Evolutionary conservation across 2,797 vertebrate species (phyloP).

Genomic region (Pseudopleuronectes americanus): DNA sequence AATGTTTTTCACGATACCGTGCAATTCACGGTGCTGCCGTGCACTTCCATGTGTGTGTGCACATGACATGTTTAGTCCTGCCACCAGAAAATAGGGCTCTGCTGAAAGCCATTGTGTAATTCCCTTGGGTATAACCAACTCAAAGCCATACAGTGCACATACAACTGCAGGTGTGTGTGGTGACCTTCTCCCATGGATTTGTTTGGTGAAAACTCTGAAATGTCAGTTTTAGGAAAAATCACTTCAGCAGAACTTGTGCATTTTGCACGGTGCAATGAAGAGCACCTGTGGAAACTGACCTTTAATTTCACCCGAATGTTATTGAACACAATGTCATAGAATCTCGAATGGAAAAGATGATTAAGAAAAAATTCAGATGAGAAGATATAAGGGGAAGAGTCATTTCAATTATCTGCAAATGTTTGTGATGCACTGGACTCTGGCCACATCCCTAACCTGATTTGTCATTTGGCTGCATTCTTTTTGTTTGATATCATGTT

Average conservation of each 20-base stretch:
- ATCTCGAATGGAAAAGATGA: conserved; percentile 33
- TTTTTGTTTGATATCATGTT: conserved; percentile 72
- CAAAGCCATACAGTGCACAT: neutral
- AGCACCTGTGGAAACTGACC: conserved; percentile 29
- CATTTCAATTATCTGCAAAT: conserved; percentile 52
- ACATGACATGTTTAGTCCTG: too few relatives aligned
- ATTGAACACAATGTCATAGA: conserved; percentile 27
- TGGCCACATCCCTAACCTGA: conserved; percentile 65
- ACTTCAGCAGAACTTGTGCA: conserved; percentile 38
- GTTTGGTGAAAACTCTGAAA: neutral
- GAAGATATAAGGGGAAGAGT: conserved; percentile 20
- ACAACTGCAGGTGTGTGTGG: neutral
- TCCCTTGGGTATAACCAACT: neutral
- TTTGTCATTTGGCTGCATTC: conserved; percentile 63
- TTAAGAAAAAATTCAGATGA: conserved; percentile 28
- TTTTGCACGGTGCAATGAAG: conserved; percentile 32
- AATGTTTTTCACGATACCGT: too few relatives aligned
- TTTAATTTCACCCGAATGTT: conserved; percentile 32
- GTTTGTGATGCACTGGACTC: conserved; percentile 48
- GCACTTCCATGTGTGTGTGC: too few relatives aligned
- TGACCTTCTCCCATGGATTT: neutral
- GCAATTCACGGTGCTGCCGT: too few relatives aligned
- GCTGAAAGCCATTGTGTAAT: too few relatives aligned
- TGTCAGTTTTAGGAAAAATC: conserved; percentile 1
- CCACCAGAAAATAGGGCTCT: too few relatives aligned